These are phyloP conservation scores for Epistrophe eligans DNA, from an alignment of 2,888 invertebrate species.

Conservation along the genomic window DNA sequence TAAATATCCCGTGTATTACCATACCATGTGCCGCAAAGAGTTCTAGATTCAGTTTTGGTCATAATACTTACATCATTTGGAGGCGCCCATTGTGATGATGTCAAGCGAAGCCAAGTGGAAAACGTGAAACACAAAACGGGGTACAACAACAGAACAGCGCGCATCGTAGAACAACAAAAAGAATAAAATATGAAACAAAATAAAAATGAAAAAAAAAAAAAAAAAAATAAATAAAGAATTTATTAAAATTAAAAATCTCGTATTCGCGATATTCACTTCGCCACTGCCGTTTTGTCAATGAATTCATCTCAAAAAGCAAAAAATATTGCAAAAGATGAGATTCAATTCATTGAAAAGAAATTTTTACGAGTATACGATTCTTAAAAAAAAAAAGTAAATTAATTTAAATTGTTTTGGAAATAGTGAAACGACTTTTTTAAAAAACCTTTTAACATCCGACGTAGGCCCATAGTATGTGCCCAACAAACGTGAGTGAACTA, in stretches of 20 bases:
- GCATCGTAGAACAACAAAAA: slow-evolving; percentile 40
- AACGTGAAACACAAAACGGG: slow-evolving; percentile 51
- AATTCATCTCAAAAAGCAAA: slow-evolving; percentile 21
- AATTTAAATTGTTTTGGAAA: neutral
- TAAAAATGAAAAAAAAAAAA: slow-evolving; percentile 22
- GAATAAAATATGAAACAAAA: slow-evolving; percentile 52
- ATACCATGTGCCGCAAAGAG: slow-evolving; percentile 23
- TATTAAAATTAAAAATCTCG: slow-evolving; percentile 13
- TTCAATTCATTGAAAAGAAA: neutral
- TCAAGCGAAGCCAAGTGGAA: slow-evolving; percentile 75
- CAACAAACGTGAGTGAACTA: slow-evolving; percentile 59
- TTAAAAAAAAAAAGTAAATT: neutral
- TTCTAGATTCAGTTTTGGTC: slow-evolving; percentile 28
- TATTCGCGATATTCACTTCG: slow-evolving; percentile 11
- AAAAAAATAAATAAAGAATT: slow-evolving; percentile 13
- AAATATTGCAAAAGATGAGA: neutral
- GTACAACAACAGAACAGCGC: slow-evolving; percentile 8
- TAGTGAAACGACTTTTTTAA: slow-evolving; percentile 27
- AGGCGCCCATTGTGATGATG: slow-evolving; percentile 73
- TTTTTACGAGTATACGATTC: slow-evolving; percentile 2
- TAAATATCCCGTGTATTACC: slow-evolving; percentile 46
- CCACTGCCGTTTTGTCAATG: neutral
- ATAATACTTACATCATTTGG: slow-evolving; percentile 70
- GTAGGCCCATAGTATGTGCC: slow-evolving; percentile 68
- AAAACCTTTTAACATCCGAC: slow-evolving; percentile 67